phyloP scores from a whole-genome alignment of 2,113 vertebrate genomes.

The Chaenocephalus aceratus region DNA sequence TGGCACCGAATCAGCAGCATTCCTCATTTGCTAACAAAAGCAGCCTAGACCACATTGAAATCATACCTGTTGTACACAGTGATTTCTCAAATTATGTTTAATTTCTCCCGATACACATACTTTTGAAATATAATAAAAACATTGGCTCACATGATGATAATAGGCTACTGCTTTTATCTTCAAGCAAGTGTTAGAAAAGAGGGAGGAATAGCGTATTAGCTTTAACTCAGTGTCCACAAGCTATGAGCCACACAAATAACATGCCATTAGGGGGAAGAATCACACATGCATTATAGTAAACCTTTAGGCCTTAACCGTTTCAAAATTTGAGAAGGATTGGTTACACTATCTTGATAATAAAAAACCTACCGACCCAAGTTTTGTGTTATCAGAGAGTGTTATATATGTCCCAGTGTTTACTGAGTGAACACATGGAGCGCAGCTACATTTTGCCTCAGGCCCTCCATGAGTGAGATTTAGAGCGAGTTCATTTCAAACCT shows the following conservation, averaged over 20 bases:
- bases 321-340: conserved; percentile 2
- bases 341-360: conserved; percentile 15
- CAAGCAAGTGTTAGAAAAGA: background rate
- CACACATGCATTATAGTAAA: background rate
- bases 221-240: conserved; percentile 8
- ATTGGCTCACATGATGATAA: background rate
- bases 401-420: conserved; percentile 5
- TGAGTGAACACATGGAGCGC: background rate
- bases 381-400: background rate
- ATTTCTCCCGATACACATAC: background rate
- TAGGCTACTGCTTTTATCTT: background rate
- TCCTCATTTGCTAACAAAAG: conserved; percentile 32
- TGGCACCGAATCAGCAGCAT: conserved; percentile 48
- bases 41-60: conserved; percentile 8
- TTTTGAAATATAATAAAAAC: background rate
- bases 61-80: background rate
- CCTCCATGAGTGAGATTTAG: conserved; percentile 26
- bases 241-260: conserved; percentile 12
- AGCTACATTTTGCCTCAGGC: conserved; percentile 30
- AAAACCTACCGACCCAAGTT: conserved; percentile 4
- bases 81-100: background rate
- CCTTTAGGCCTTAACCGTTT: conserved; percentile 3
- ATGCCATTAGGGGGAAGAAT: conserved; percentile 29
- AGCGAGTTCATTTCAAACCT: conserved; percentile 47
- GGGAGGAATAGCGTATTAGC: background rate